Conservation (phyloP, 2,888 invertebrate genomes). For the Amaurobius ferox region DNA sequence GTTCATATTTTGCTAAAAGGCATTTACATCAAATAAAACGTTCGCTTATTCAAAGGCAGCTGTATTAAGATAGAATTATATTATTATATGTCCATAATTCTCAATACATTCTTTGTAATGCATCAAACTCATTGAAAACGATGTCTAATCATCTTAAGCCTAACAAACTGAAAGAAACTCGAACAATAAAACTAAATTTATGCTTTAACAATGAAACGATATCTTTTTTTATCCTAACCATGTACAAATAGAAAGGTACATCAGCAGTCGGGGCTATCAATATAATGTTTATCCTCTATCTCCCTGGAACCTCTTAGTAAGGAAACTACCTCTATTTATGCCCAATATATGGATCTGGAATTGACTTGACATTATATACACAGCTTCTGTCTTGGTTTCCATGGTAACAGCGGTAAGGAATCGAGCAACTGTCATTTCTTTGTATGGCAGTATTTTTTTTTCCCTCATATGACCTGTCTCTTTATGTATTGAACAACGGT, state of each 20-base stretch:
- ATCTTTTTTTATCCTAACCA: conserved; percentile 6
- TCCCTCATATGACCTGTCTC: conserved; percentile 46
- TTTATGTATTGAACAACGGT: background rate
- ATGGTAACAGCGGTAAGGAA: conserved; percentile 60
- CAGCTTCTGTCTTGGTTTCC: conserved; percentile 53
- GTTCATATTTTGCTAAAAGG: background rate
- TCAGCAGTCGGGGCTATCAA: conserved; percentile 44
- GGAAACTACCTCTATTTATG: conserved; percentile 67
- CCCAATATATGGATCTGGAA: conserved; percentile 70
- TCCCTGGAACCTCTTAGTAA: conserved; percentile 50
- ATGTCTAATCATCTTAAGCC: background rate
- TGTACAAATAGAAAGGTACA: conserved; percentile 23
- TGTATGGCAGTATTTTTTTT: conserved; percentile 52
- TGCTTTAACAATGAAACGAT: background rate
- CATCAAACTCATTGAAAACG: background rate
- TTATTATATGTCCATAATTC: conserved; percentile 8
- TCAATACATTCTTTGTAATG: background rate
- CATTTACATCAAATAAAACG: background rate
- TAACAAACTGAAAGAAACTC: background rate
- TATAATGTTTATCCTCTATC: conserved; percentile 62
- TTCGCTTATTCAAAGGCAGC: background rate
- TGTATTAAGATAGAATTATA: background rate
- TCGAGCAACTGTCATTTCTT: conserved; percentile 69
- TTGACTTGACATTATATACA: conserved; percentile 67
- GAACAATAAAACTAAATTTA: background rate